Evolutionary conservation across 2,888 invertebrate species (phyloP).

Genomic region (Monopis laevigella): DNA sequence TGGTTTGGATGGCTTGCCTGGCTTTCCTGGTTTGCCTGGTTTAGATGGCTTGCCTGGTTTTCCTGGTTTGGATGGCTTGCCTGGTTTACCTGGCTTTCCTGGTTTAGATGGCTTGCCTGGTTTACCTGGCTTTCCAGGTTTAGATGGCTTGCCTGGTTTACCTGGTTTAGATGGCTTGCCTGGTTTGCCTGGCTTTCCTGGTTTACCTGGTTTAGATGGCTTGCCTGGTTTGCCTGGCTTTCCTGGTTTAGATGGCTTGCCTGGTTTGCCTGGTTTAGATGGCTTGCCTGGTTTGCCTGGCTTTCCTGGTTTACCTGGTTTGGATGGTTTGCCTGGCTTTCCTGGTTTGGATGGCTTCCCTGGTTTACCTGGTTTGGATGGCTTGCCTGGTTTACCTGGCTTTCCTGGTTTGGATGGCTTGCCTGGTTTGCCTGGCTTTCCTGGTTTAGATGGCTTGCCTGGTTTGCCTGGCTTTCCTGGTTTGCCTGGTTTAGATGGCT

Average conservation of each 20-base stretch:
- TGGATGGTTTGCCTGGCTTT: background rate
- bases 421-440: slow-evolving; percentile 10
- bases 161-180: background rate
- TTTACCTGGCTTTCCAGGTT: background rate
- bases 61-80: background rate
- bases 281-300: background rate
- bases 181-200: background rate
- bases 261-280: background rate
- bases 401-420: slow-evolving; percentile 3
- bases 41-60: slow-evolving; percentile 10
- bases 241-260: background rate
- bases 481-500: no score
- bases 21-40: slow-evolving; percentile 13
- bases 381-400: slow-evolving; percentile 5
- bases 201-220: background rate
- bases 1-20: slow-evolving; percentile 9
- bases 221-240: background rate
- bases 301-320: background rate
- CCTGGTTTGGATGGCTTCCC: background rate
- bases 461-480: background rate
- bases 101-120: background rate
- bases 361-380: background rate
- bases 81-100: background rate
- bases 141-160: background rate
- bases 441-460: slow-evolving; percentile 12